These are phyloP conservation scores for Pristionchus mayeri DNA, from an alignment of 2,888 invertebrate species.

Conservation along the genomic window DNA sequence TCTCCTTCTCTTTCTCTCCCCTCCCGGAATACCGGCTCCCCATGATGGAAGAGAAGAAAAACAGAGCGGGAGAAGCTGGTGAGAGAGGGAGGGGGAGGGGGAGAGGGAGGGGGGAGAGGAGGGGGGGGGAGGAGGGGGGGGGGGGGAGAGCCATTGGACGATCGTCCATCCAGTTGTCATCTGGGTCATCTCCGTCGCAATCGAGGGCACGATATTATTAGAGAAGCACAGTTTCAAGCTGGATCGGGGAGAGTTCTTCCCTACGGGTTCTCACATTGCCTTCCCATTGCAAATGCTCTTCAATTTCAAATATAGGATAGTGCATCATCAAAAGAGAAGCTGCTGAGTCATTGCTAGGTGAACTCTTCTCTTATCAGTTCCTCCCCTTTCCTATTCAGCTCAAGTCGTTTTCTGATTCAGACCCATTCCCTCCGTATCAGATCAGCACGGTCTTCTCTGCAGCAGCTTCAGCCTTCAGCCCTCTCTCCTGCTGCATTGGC, in stretches of 20 bases:
- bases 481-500: not conserved
- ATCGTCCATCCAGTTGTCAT: not conserved
- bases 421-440: not conserved
- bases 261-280: too few species aligned
- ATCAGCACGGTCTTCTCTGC: not conserved
- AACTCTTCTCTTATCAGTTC: not conserved
- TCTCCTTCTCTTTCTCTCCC: not conserved
- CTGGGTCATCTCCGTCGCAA: constrained; percentile 19
- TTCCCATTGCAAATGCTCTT: too few species aligned
- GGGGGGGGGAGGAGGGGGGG: not conserved
- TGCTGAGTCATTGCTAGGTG: not conserved
- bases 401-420: constrained; percentile 8
- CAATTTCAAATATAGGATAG: too few species aligned
- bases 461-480: not conserved
- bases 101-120: not conserved
- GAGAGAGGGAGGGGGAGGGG: constrained; percentile 14
- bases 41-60: constrained; percentile 16
- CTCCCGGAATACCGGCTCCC: constrained; percentile 42
- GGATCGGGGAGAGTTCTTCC: not conserved
- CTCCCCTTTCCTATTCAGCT: not conserved
- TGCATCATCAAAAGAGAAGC: too few species aligned
- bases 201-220: constrained; percentile 17
- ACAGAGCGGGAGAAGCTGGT: not conserved
- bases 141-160: not conserved
- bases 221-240: not conserved